Evolutionary conservation across 2,113 vertebrate species (phyloP).

Genomic region (Harpagus bidentatus): DNA sequence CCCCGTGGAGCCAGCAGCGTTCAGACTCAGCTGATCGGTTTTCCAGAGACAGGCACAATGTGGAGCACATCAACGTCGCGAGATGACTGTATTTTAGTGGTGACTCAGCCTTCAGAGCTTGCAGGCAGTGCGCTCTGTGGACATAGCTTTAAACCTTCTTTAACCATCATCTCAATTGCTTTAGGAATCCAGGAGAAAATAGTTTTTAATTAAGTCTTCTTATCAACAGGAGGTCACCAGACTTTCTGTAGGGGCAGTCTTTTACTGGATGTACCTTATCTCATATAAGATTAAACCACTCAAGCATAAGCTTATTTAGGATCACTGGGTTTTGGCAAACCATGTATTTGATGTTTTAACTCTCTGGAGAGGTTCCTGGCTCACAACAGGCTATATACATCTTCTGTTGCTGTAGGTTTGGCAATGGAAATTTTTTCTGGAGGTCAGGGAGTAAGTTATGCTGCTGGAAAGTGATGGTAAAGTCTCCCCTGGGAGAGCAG

Average conservation of each 20-base stretch:
- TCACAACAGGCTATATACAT: not conserved
- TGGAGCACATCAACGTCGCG: not conserved
- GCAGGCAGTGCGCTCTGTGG: not conserved
- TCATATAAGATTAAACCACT: not conserved
- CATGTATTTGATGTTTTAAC: not conserved
- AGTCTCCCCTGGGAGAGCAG: not conserved
- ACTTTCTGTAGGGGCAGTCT: not conserved
- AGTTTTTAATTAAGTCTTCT: conserved; percentile 25
- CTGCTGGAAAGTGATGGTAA: not conserved
- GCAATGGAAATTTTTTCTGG: not conserved
- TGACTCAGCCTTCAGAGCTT: not conserved
- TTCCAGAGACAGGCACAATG: not conserved
- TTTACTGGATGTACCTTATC: not conserved
- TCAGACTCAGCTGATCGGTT: not conserved
- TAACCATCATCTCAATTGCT: not conserved
- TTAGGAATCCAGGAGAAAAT: not conserved
- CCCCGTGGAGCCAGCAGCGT: not conserved
- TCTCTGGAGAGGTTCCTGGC: not conserved
- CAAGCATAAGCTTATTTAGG: not conserved
- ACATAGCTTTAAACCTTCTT: not conserved
- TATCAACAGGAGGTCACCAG: not conserved
- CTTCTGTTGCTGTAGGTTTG: not conserved
- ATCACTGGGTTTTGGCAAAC: not conserved
- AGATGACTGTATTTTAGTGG: not conserved
- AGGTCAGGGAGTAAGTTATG: not conserved